Percentiles rank a stretch among this genome's conserved stretches.
These are phyloP conservation scores for Troglohyphantes excavatus DNA, from an alignment of 2,888 invertebrate genomes.

Conservation along the genomic window DNA sequence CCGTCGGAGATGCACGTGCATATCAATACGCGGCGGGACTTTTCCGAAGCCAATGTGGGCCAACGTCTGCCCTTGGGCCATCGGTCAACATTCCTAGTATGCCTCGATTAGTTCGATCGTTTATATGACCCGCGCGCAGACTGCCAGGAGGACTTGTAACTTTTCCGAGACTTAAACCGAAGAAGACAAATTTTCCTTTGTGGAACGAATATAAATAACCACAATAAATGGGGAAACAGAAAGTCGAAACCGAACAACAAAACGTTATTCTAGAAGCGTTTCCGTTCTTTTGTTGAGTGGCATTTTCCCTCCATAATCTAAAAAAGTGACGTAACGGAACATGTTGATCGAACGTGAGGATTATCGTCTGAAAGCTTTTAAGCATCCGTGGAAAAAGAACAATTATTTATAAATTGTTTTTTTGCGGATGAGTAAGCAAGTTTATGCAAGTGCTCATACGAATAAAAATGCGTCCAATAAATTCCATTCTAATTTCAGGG, in stretches of 20 bases:
- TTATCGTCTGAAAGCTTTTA: neutral
- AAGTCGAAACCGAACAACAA: neutral
- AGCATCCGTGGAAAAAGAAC: neutral
- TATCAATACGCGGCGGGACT: neutral
- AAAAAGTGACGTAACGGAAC: neutral
- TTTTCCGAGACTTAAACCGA: slow-evolving; percentile 19
- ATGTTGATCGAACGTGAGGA: neutral
- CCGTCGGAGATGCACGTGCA: neutral
- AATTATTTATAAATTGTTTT: neutral
- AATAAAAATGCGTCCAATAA: neutral
- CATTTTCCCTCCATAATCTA: neutral
- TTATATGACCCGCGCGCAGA: slow-evolving; percentile 64
- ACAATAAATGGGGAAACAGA: neutral
- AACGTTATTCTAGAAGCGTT: neutral
- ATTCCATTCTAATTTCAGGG: neutral
- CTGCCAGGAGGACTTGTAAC: slow-evolving; percentile 16
- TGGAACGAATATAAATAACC: slow-evolving; percentile 3
- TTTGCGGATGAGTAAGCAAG: neutral
- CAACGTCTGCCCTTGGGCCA: slow-evolving; percentile 52
- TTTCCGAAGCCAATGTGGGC: slow-evolving; percentile 48
- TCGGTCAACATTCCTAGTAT: slow-evolving; percentile 74
- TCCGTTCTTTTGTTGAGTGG: neutral
- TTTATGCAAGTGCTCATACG: neutral
- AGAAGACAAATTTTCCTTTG: neutral
- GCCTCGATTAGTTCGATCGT: slow-evolving; percentile 41